Evolutionary conservation across 2,797 vertebrate species (phyloP), one percentile per base, ranked within the genome.

Genomic region (Phataginus tetradactyla): DNA sequence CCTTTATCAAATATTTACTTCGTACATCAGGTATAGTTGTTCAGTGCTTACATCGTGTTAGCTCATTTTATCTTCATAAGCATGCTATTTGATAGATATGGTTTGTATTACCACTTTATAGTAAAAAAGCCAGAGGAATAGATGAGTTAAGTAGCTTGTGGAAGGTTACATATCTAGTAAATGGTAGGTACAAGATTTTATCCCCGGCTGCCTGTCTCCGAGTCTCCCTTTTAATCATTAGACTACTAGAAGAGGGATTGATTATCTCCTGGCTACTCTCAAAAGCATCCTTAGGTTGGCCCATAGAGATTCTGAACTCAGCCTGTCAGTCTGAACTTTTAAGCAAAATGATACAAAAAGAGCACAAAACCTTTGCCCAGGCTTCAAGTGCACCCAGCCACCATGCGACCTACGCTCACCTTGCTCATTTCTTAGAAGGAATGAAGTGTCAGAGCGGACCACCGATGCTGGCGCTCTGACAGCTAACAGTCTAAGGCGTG

Each of bases 1-100:
- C 6, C 27, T 86, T 78, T 51, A 37, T 74, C 77, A 53, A 55
- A 34, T 11, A 20, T 5, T 87, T 34, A 21, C 51, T 37, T 4
- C 51, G 14, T 68, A 32, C 29, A 45, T 51, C 42, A 85, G 91
- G 53, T 51, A n/a, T 2, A 77, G 90, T 55, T 17, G 45, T 74
- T 49, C 37, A 75, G 81, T 45, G 61, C 61, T 88, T 23, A 53
- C 29, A 49, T 1, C 25, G 34, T 12, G 17, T 37, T 45, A 66
- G 84, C 86, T 92, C 53, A 21, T 87, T 95, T 79, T n/a, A 69
- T 94, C 93, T 93, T 90, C 39, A 1, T 45, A 87, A 59, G 8
- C 81, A 63, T 51, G 5, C 51, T 32, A 4, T 32, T 53, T 37
- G 55, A 53, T 29, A 86, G 42, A 6, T n/a, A 25, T 37, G 29